Base-by-base conservation (phyloP, 2,888 invertebrate genomes). In the Aproaerema taeniolella region DNA sequence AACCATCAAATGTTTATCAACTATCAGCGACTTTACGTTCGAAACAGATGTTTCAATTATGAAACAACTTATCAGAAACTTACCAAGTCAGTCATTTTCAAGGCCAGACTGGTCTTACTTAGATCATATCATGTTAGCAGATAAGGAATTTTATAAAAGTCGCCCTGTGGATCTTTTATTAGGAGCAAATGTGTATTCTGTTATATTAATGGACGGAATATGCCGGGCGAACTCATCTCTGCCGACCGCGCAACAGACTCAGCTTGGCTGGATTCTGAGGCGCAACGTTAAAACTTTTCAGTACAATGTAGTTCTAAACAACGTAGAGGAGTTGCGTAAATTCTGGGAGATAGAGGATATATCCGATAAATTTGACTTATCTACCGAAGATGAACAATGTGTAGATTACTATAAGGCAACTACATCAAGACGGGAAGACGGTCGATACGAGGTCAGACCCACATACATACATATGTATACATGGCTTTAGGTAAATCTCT, bases 211-310 rank as follows among this genome's bases (percentile, higher is more conserved):
- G 16, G 31, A 14, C 12, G 41, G 41, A 3, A 43, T 40, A 7
- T 48, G 40, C 31, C 40, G 26, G 28, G 36, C 42, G 4, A n/a
- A 28, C 10, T 2, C 25, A 5, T 25, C 37, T 2, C 32, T 41
- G 26, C 49, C 49, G 3, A 42, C 44, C 2, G 49, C 49, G 4
- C 51, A 53, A 32, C 51, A 53, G 41, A 50, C 53, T 11, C 28
- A 28, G 8, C 37, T 51, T n/a, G 50, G 52, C 2, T 53, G 50
- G 47, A 42, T 50, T 24, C 38, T 50, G 15, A 43, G 47, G 26
- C 49, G 41, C 16, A 38, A 33, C 26, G 35, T 39, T 17, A 34
- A 34, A 31, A 39, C 43, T 2, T 41, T 24, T 25, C 42, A 47
- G 32, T 44, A 42, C 33, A 47, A 47, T 30, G 42, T 47, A 2